These are phyloP conservation scores for Morone saxatilis DNA, from an alignment of 2,113 vertebrate genomes.

Conservation along the genomic window DNA sequence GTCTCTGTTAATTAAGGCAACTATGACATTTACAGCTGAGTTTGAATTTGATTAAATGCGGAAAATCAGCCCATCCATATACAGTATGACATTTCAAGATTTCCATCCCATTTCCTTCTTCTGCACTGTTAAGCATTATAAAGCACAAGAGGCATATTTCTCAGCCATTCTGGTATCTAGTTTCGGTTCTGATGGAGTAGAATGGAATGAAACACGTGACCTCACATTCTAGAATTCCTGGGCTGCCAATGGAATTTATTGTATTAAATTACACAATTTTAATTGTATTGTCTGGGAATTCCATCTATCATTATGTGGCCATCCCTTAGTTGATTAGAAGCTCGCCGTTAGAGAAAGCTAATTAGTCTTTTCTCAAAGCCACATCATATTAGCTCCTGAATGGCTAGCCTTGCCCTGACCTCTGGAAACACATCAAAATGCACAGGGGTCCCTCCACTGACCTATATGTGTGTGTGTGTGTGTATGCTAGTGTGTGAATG, in stretches of 20 bases:
- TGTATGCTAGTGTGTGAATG: background rate
- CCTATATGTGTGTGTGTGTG: constrained; percentile 39
- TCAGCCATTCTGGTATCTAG: constrained; percentile 28
- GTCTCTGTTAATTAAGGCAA: constrained; percentile 75
- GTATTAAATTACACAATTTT: constrained; percentile 31
- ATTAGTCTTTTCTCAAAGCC: constrained; percentile 49
- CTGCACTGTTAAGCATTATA: constrained; percentile 49
- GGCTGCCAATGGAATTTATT: constrained; percentile 32
- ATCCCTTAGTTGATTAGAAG: constrained; percentile 34
- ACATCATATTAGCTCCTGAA: constrained; percentile 43
- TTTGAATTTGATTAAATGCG: constrained; percentile 73
- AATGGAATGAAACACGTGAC: constrained; percentile 23
- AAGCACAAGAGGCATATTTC: constrained; percentile 31
- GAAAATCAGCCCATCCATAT: constrained; percentile 72
- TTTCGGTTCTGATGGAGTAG: constrained; percentile 17
- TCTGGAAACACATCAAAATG: constrained; percentile 58
- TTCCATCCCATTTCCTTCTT: constrained; percentile 75
- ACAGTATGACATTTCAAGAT: constrained; percentile 76
- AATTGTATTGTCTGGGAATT: constrained; percentile 37
- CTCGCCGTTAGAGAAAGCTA: constrained; percentile 37
- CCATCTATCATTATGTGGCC: constrained; percentile 17
- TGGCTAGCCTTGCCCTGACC: constrained; percentile 45
- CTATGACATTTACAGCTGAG: constrained; percentile 76
- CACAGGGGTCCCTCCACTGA: constrained; percentile 33
- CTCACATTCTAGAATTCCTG: constrained; percentile 25